Conservation (phyloP, 2,888 invertebrate genomes). For the Apotomis capreana region DNA sequence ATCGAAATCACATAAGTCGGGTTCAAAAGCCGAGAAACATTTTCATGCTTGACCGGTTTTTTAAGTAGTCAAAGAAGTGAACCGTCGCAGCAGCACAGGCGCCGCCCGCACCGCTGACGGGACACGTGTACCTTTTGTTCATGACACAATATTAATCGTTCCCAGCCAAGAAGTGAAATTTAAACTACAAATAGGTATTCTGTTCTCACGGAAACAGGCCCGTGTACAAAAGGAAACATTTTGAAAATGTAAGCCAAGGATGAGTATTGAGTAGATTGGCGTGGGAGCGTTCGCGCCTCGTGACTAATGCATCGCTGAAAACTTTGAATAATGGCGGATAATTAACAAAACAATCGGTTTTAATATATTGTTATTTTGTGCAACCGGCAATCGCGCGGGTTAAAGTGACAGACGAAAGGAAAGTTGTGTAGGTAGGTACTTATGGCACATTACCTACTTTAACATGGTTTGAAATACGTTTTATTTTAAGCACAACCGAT, state of each 20-base stretch:
- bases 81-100: conserved; percentile 25
- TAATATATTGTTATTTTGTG: conserved; percentile 40
- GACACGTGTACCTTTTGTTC: conserved; percentile 49
- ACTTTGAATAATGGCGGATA: conserved; percentile 39
- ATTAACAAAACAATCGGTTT: conserved; percentile 40
- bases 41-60: conserved; percentile 33
- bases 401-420: conserved; percentile 32
- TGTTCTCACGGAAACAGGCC: conserved; percentile 77
- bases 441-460: conserved; percentile 1
- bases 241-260: conserved; percentile 80
- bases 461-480: too few relatives aligned
- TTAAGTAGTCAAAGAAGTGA: conserved; percentile 32
- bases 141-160: conserved; percentile 55
- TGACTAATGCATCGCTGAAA: conserved; percentile 42
- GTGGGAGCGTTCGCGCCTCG: conserved; percentile 68
- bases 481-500: too few relatives aligned
- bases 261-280: conserved; percentile 68
- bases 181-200: conserved; percentile 55
- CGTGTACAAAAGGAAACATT: conserved; percentile 78
- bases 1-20: conserved; percentile 19
- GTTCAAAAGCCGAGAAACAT: conserved; percentile 30
- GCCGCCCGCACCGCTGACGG: conserved; percentile 35
- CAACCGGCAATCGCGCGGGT: conserved; percentile 28
- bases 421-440: background rate
- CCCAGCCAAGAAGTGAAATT: conserved; percentile 62